Conservation (phyloP, 2,888 invertebrate species). For the Mesochorus sp. region DNA sequence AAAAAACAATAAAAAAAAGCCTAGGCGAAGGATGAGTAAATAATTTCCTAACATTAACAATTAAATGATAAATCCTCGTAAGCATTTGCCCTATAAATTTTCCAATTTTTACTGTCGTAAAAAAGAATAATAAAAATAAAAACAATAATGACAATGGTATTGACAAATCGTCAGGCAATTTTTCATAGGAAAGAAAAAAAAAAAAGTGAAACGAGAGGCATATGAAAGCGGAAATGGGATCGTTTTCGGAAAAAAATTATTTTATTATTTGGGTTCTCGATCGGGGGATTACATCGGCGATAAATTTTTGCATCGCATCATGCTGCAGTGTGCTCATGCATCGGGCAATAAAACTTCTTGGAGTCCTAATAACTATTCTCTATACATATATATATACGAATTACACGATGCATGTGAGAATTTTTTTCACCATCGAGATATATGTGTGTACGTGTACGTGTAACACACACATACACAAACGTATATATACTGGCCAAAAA, state of each 20-base stretch:
- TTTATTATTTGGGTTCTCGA: slow-evolving; percentile 5
- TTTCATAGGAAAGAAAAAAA: no score
- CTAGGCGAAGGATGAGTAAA: no score
- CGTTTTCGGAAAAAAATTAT: slow-evolving; percentile 2
- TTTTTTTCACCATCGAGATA: slow-evolving; percentile 41
- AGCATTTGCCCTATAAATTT: no score
- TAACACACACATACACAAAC: background rate
- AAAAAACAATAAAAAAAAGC: no score
- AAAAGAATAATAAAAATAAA: no score
- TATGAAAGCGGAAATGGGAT: no score
- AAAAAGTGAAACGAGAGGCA: background rate
- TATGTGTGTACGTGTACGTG: background rate
- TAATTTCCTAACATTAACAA: no score
- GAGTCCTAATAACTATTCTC: slow-evolving; percentile 25
- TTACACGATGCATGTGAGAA: slow-evolving; percentile 45
- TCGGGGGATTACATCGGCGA: slow-evolving; percentile 32
- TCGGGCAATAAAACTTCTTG: slow-evolving; percentile 35
- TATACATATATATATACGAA: background rate
- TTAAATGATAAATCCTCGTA: no score
- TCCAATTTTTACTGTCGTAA: no score
- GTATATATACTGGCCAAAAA: slow-evolving; percentile 70
- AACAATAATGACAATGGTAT: no score
- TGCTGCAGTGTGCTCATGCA: slow-evolving; percentile 35
- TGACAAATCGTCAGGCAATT: no score
- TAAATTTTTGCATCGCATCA: slow-evolving; percentile 29